Evolutionary conservation across 2,888 invertebrate genomes (phyloP).

Genomic region (Proisotoma minuta): DNA sequence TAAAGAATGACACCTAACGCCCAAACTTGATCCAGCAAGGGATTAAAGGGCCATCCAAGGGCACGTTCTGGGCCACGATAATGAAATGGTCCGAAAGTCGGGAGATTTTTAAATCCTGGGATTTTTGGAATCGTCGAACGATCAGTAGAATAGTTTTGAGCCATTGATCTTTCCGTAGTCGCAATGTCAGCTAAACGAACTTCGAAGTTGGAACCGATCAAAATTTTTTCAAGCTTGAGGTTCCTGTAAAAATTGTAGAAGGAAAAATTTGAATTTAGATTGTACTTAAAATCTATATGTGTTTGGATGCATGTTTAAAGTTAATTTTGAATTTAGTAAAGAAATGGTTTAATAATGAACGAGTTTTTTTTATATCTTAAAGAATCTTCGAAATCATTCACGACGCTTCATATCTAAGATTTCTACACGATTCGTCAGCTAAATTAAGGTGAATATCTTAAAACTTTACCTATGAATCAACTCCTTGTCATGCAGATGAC

Average conservation of each 20-base stretch:
- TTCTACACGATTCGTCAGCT: too few relatives aligned
- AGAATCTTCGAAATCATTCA: too few relatives aligned
- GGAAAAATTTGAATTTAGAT: neutral
- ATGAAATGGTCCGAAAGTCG: conserved; percentile 20
- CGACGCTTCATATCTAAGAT: too few relatives aligned
- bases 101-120: too few relatives aligned
- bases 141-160: conserved; percentile 24
- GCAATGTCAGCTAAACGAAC: conserved; percentile 21
- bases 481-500: conserved; percentile 30
- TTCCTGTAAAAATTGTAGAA: conserved; percentile 13
- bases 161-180: conserved; percentile 21
- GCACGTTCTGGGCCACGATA: conserved; percentile 26
- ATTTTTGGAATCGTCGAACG: conserved; percentile 15
- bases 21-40: conserved; percentile 28
- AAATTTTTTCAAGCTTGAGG: conserved; percentile 24
- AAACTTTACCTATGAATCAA: conserved; percentile 22
- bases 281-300: too few relatives aligned
- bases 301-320: neutral
- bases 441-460: too few relatives aligned
- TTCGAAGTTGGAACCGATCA: conserved; percentile 22
- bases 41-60: conserved; percentile 20
- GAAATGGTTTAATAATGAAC: neutral
- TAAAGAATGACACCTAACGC: conserved; percentile 24
- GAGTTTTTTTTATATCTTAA: too few relatives aligned
- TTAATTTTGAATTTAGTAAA: neutral